Base-by-base conservation (phyloP, 2,888 invertebrate genomes). In the Chymomyza amoena region DNA sequence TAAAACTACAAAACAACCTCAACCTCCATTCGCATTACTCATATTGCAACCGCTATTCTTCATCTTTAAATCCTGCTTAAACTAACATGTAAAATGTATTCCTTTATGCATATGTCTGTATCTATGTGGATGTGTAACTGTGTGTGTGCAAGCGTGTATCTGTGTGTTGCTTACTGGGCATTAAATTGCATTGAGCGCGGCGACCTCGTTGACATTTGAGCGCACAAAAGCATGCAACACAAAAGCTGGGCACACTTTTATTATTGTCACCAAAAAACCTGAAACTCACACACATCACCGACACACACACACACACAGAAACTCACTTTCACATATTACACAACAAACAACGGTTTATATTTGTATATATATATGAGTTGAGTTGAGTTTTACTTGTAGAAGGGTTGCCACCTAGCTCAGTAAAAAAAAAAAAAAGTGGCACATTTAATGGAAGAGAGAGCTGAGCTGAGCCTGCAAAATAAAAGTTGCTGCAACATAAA, bases 361-460 rank as follows among this genome's bases (percentile, higher is more conserved):
- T 39, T 13, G 18, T 32, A 9, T 56, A 7, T 51, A 32, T 10
- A 28, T 56, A 57, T 63, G 79, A 76, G 73, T 66, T 70, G 61
- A 70, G 63, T 54, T 60, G 54, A 39, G 25, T 25, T 16, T 56
- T 32, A 7, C 39, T 45, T 45, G 39, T 2, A 45, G 13, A 45
- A 2, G 39, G 13, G 13, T 45, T 45, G 52, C 52, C 52, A 62
- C 57, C 54, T 6, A 13, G 4, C 5, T 1, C 51, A 18, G 5
- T 10, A 28, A 15, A 50, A 61, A 61, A 69, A 15, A 50, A 61
- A 64, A 70, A 81, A 77, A 86, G 80, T 81, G 82, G 65, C 72
- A 74, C 69, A 81, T 81, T 87, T 79, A 86, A 36, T 45, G 39
- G 39, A 13, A 45, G 13, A 13, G 39, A 45, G 13, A 10, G 39